These are phyloP conservation scores for Manis pentadactyla DNA, from an alignment of 2,797 vertebrate genomes.

Conservation along the genomic window DNA sequence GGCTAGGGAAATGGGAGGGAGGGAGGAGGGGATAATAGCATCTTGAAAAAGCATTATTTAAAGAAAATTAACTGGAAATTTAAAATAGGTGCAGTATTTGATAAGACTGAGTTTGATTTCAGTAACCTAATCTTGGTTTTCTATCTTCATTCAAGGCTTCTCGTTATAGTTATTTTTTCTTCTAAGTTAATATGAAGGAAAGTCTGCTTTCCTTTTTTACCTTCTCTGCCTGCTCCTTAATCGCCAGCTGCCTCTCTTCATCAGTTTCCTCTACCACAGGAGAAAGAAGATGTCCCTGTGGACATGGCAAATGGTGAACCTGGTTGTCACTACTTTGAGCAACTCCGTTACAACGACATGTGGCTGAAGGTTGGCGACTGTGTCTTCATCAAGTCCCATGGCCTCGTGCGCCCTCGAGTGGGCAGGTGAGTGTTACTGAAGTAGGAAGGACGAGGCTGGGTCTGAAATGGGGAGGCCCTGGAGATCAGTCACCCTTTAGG, in stretches of 20 bases:
- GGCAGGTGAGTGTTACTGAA: constrained; percentile 90
- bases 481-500: not conserved
- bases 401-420: constrained; percentile 95
- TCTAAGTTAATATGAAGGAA: constrained; percentile 27
- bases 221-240: not conserved
- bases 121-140: not conserved
- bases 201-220: not conserved
- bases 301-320: constrained; percentile 97
- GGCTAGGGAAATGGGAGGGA: not conserved
- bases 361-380: constrained; percentile 98
- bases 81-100: constrained; percentile 29
- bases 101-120: constrained; percentile 34
- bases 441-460: not conserved
- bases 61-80: constrained; percentile 48
- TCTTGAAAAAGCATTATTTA: constrained; percentile 28
- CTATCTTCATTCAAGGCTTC: not conserved
- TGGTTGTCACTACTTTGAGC: constrained; percentile 97
- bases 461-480: not conserved
- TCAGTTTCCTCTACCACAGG: constrained; percentile 86
- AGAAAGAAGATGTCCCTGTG: constrained; percentile 95
- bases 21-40: not conserved
- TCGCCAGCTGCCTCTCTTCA: constrained; percentile 63
- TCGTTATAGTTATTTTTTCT: not conserved
- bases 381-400: constrained; percentile 97
- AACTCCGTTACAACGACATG: constrained; percentile 96